Evolutionary conservation across 2,797 vertebrate species (phyloP).

Genomic region (Chaetophractus vellerosus): DNA sequence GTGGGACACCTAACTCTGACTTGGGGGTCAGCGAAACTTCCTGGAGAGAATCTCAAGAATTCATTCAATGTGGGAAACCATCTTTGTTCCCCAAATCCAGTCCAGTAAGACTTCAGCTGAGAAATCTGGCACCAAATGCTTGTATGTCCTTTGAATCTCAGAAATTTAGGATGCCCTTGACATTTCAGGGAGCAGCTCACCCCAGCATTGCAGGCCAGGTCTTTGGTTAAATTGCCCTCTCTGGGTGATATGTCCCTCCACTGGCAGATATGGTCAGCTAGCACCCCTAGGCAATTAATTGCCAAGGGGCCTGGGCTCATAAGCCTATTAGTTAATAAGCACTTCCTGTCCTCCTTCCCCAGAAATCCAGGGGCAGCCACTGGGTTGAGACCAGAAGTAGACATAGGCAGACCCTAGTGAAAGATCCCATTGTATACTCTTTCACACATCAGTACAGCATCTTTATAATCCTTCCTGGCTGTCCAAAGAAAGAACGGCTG

Average conservation of each 20-base stretch:
- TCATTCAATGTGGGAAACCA: neutral
- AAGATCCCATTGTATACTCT: neutral
- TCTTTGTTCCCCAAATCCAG: neutral
- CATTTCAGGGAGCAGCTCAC: neutral
- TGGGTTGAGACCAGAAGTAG: neutral
- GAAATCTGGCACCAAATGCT: neutral
- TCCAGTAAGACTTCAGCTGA: slow-evolving; percentile 17
- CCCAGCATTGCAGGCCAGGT: neutral
- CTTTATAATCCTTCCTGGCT: neutral
- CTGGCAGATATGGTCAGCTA: neutral
- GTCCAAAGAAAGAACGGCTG: neutral
- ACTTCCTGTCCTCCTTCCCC: no score
- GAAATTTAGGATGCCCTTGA: neutral
- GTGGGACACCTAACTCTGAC: neutral
- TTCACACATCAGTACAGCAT: neutral
- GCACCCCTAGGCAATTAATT: neutral
- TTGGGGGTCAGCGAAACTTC: neutral
- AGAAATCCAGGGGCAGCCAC: neutral
- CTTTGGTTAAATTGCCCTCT: neutral
- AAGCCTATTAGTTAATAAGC: neutral
- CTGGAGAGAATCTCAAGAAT: slow-evolving; percentile 17
- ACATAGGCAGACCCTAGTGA: neutral
- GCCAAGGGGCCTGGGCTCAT: neutral
- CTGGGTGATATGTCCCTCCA: neutral
- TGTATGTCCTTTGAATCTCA: neutral